Evolutionary conservation across 2,888 invertebrate species (phyloP).

Genomic region (Xestia xanthographa): DNA sequence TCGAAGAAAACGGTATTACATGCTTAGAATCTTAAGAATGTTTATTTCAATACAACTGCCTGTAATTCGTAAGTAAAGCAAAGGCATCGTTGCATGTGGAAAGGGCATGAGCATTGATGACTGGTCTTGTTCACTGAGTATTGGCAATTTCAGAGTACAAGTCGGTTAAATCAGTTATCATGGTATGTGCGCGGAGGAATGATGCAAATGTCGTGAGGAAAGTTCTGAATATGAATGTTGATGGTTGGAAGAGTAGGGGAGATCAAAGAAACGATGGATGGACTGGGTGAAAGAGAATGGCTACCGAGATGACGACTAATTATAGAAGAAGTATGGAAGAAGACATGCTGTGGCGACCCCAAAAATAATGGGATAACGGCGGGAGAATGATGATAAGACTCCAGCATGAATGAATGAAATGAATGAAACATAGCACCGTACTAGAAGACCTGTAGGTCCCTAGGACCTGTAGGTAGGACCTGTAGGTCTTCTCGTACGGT

Average conservation of each 20-base stretch:
- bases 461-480: no score
- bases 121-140: not conserved
- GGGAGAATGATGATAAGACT: not conserved
- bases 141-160: slow-evolving; percentile 5
- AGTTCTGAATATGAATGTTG: not conserved
- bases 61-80: not conserved
- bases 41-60: not conserved
- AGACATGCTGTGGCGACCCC: not conserved
- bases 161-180: not conserved
- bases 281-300: not conserved
- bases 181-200: not conserved
- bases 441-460: no score
- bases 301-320: not conserved
- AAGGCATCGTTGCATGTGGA: not conserved
- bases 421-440: no score
- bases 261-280: not conserved
- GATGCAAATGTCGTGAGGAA: not conserved
- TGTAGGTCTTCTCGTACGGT: not conserved
- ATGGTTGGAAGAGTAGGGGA: not conserved
- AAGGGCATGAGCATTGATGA: not conserved
- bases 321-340: not conserved
- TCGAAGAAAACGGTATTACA: not conserved
- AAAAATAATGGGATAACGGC: not conserved
- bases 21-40: not conserved
- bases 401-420: no score